A percentile compares a stretch with the other conserved stretches of the same genome.
phyloP scores from a whole-genome alignment of 2,888 invertebrate genomes.

The Panopea generosa region DNA sequence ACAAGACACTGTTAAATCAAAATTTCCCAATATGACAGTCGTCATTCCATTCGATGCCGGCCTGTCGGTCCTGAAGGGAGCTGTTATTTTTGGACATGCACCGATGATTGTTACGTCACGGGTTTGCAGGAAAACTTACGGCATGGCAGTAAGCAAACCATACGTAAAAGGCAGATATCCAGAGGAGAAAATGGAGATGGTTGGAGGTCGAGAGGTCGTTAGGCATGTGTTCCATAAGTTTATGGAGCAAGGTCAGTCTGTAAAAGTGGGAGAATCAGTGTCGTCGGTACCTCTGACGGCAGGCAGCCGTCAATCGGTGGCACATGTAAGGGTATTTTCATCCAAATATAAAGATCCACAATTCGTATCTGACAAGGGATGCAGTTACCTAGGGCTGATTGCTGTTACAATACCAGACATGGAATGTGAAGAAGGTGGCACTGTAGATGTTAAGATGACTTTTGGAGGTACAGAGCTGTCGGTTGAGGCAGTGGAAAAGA shows the following conservation, averaged over 20 bases:
- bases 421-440: conserved; percentile 24
- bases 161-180: conserved; percentile 38
- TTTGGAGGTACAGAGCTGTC: too few species aligned
- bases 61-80: too few species aligned
- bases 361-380: conserved; percentile 48
- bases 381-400: conserved; percentile 44
- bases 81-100: too few species aligned
- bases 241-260: conserved; percentile 43
- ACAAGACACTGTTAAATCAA: too few species aligned
- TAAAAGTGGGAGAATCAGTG: conserved; percentile 41
- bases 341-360: conserved; percentile 35
- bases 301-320: conserved; percentile 15
- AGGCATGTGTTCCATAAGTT: conserved; percentile 56
- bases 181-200: conserved; percentile 25
- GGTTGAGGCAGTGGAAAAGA: too few species aligned
- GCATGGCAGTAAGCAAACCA: conserved; percentile 37
- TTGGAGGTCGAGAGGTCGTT: conserved; percentile 21
- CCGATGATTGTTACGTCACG: too few species aligned
- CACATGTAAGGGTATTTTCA: conserved; percentile 44
- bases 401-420: conserved; percentile 31
- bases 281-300: conserved; percentile 32
- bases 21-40: too few species aligned
- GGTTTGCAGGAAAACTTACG: too few species aligned
- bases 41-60: too few species aligned
- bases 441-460: conserved; percentile 9